Evolutionary conservation across 1,140 invertebrate genomes (phyloP), one percentile per base, ranked within the genome.

Genomic region (Aphelenchoides fujianensis): DNA sequence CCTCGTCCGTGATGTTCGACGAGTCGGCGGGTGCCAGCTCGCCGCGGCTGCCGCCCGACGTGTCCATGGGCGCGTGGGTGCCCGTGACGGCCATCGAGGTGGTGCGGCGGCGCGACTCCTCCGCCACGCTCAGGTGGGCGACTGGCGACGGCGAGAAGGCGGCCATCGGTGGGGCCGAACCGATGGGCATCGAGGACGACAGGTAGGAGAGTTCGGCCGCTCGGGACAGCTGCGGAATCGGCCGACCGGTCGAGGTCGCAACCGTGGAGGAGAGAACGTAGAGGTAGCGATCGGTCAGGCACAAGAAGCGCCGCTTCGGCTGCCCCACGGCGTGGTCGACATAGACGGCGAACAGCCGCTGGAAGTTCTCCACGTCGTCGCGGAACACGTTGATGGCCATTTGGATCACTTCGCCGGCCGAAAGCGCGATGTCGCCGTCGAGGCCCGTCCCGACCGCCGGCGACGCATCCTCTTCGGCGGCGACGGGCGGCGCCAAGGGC

Each of bases 341-440:
- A 59, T 70, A 75, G n/a, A 75, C 69, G 27, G 53, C 48, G 48
- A 73, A 75, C 37, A 75, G 30, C 23, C 32, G 68, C 30, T 77
- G 74, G 35, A 77, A 73, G 12, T 52, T 54, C 37, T 75, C 74
- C 1, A 35, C 36, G 59, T 76, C 66, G 35, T 69, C 53, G 41
- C 31, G 37, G 36, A 74, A 75, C 9, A 75, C 77, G 30, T 73
- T 37, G 28, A 75, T 52, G 12, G 62, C 41, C 5, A 75, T 28
- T 54, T 68, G 37, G 53, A 75, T 66, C n/a, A 70, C 55, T 48
- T 75, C 74, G 16, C 75, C 74, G 12, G 74, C 59, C 12, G 59
- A 23, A 0, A 78, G 31, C 23, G 55, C 55, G 19, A 59, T 59
- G 34, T 59, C 55, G 28, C 55, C 55, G 23, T 59, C 55, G 19